These are phyloP conservation scores for Ianthella basta DNA, from an alignment of 37 sponge, comb jelly and placozoan genomes.

Conservation along the genomic window DNA sequence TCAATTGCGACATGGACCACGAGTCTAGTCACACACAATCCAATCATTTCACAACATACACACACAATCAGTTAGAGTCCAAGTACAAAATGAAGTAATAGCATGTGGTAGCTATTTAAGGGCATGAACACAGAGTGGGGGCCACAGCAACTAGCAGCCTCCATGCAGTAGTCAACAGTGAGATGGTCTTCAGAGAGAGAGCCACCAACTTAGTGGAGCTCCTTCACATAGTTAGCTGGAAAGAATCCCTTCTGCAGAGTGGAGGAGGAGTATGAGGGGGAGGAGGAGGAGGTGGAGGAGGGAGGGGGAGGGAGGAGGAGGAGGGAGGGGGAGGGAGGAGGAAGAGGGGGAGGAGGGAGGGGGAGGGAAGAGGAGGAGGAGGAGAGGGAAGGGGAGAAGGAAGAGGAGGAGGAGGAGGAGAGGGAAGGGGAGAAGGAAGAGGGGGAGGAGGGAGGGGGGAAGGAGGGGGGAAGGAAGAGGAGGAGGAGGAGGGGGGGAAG, in stretches of 20 bases:
- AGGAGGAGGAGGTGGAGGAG: background rate
- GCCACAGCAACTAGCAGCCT: no score
- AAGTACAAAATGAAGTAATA: no score
- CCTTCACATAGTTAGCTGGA: slow-evolving; percentile 75
- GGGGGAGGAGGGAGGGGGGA: background rate
- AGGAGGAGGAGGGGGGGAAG: background rate
- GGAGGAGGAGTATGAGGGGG: background rate
- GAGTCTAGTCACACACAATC: no score
- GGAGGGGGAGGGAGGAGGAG: background rate
- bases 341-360: background rate
- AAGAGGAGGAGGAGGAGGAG: slow-evolving; percentile 22
- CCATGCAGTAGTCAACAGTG: no score
- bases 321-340: background rate
- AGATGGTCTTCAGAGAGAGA: no score
- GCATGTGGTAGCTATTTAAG: no score
- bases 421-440: background rate
- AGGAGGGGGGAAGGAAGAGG: background rate
- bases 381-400: background rate
- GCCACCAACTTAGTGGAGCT: slow-evolving; percentile 11
- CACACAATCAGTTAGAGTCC: no score
- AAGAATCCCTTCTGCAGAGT: slow-evolving; percentile 65
- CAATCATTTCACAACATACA: no score
- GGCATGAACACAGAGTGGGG: no score
- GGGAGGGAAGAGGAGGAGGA: slow-evolving; percentile 19
- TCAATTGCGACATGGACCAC: no score